Evolutionary conservation across 2,797 vertebrate species (phyloP), one percentile per base, ranked within the genome.

Genomic region (Paedocypris micromegethes): DNA sequence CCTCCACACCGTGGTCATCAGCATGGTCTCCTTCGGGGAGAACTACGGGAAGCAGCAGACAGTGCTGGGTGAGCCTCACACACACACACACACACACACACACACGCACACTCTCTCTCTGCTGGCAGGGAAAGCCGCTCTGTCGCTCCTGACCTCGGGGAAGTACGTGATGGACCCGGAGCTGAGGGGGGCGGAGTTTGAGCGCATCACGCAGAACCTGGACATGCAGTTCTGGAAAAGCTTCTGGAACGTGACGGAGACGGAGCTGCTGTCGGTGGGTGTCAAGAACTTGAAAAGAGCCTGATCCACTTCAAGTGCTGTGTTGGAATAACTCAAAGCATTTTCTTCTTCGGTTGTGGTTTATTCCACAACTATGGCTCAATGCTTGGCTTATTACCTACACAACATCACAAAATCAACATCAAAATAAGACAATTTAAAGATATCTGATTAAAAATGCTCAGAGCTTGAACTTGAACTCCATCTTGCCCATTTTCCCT

Each of bases 221-320:
- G 87, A 91, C 75, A 60, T 91, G 82, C 83, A 88, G 60, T 91
- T 91, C 73, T 91, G 89, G 89, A 91, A 91, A 78, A 83, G 84
- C 51, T 91, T 91, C 85, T 91, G 89, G 89, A 91, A 91, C 79
- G 76, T 91, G 60, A 91, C 90, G 0, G 90, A 91, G 72, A 88
- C 86, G 0, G 85, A 84, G 66, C 58, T 90, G 45, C 63, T 91
- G 68, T 72, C 88, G 73, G 90, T 91, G 82, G 81, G 88, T 80
- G 56, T 23, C 23, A 23, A 23, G 23, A 23, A 23, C 23, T 23
- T 1, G 23, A 23, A 23, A 1, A 23, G 23, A 23, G 23, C 23
- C 23, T 23, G 23, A 23, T 23, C 23, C 23, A 23, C 23, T 23
- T 23, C 23, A 23, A 1, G 23, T 23, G 23, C 1, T 23, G 23